phyloP scores from a whole-genome alignment of 2,888 invertebrate species.

The Mythimna lalbum region DNA sequence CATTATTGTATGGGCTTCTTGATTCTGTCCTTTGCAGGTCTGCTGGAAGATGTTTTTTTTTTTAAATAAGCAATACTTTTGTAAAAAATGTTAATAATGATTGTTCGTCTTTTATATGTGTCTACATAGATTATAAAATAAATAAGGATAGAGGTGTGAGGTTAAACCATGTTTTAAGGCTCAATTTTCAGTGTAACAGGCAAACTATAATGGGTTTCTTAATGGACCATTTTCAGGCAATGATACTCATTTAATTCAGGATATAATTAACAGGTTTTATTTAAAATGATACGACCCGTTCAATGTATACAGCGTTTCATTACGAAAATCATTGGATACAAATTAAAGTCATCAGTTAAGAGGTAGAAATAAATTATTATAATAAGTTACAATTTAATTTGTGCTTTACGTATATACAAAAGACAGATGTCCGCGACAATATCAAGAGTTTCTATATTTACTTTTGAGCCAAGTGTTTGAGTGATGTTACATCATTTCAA shows the following conservation, averaged over 20 bases:
- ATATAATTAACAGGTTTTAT: constrained; percentile 54
- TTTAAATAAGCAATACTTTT: too few species aligned
- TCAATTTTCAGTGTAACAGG: neutral
- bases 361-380: constrained; percentile 63
- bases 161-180: neutral
- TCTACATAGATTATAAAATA: neutral
- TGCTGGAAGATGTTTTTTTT: too few species aligned
- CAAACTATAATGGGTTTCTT: neutral
- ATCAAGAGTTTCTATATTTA: constrained; percentile 55
- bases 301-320: constrained; percentile 78
- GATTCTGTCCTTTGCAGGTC: too few species aligned
- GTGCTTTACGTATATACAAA: constrained; percentile 68
- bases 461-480: constrained; percentile 9
- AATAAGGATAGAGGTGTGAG: neutral
- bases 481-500: neutral
- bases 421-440: constrained; percentile 64
- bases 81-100: too few species aligned
- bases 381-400: constrained; percentile 63
- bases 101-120: neutral
- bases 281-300: constrained; percentile 71
- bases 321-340: constrained; percentile 76
- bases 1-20: too few species aligned
- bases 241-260: constrained; percentile 41
- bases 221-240: constrained; percentile 34
- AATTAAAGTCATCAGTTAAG: constrained; percentile 67